Evolutionary conservation across 2,113 vertebrate species (phyloP).

Genomic region (Rattus rattus): DNA sequence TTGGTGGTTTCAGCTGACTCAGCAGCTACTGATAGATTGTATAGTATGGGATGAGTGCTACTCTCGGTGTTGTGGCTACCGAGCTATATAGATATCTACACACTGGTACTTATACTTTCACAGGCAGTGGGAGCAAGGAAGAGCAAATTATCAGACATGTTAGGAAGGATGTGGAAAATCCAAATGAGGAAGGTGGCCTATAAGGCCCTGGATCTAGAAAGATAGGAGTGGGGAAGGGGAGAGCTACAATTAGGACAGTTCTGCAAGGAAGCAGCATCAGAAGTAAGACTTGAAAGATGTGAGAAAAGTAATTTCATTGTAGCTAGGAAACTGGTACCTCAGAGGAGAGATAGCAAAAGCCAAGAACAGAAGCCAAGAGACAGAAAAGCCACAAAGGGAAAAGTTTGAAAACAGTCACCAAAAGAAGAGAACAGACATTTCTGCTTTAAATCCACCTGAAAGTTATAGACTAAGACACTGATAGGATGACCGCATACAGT

Average conservation of each 20-base stretch:
- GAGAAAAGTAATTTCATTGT: background rate
- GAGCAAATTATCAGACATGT: background rate
- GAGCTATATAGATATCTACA: background rate
- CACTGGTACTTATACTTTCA: background rate
- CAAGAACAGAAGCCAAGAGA: background rate
- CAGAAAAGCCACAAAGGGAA: background rate
- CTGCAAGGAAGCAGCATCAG: background rate
- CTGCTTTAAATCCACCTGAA: background rate
- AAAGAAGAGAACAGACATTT: constrained; percentile 21
- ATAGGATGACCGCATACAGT: background rate
- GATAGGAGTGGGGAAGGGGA: accelerated
- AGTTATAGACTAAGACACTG: background rate
- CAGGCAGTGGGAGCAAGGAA: background rate
- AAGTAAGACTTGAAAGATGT: background rate
- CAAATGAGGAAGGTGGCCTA: background rate
- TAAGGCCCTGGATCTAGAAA: background rate
- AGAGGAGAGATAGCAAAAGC: background rate
- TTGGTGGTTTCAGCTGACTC: background rate
- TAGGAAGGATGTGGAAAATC: background rate
- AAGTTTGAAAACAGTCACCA: background rate
- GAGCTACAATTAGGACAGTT: background rate
- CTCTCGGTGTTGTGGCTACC: background rate
- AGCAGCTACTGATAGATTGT: background rate
- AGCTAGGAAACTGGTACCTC: background rate
- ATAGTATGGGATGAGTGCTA: background rate